Base-by-base conservation (phyloP, 1,140 invertebrate species). In the Ceratitis capitata region DNA sequence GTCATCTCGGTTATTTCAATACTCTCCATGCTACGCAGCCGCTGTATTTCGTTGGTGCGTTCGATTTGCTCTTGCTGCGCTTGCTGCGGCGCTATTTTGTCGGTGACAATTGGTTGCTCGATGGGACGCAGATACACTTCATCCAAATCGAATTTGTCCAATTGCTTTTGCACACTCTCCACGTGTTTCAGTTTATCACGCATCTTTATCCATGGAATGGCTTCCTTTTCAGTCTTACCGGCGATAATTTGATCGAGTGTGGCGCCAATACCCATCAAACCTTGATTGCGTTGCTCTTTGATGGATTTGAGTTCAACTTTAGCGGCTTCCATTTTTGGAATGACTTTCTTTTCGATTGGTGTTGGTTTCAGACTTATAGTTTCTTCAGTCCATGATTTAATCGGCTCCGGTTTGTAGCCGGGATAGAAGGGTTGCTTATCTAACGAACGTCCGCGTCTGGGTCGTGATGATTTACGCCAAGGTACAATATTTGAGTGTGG, bases 311-410 rank as follows among this genome's bases (percentile, higher is more conserved):
- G 87, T 2, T 89, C 89, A 61, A 92, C 91, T 29, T 87, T 86
- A 85, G 89, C 88, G 85, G 91, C 86, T 82, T 92, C 92, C 5
- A 90, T 86, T 82, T 92, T 91, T 0, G 89, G 89, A 16, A 89
- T 88, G 0, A 91, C 90, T 53, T 91, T 91, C 85, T 90, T 90
- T 87, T 92, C 88, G 45, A 92, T 91, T 9, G 90, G 90, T 16
- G 89, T 88, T 29, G 93, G 93, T 87, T 94, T 94, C 16, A 95
- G 87, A 87, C 93, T 93, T 56, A 94, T 92, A 85, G 89, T 91
- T 90, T 95, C 94, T 88, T 94, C 92, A 47, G 92, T 94, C 93
- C 94, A 94, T 26, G 92, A 91, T 82, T 92, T 93, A 14, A 92
- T 86, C 14, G 90, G 91, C 23, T 89, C 91, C 0, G 90, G 90